Conservation (phyloP, 2,888 invertebrate species). For the Thyatira batis region DNA sequence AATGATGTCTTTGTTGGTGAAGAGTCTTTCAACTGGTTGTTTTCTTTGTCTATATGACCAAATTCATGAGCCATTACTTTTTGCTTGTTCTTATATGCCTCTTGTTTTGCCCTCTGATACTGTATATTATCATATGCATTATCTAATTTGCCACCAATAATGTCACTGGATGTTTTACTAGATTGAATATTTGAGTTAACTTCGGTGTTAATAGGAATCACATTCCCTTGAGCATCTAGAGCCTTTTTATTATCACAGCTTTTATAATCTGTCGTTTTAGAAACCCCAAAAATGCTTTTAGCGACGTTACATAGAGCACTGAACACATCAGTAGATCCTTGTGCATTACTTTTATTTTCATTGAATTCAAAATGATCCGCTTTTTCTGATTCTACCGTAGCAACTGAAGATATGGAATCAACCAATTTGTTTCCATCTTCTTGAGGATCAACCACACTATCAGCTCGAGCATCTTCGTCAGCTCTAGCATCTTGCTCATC, state of each 20-base stretch:
- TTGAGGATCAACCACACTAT: constrained; percentile 8
- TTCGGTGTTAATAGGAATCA: constrained; percentile 38
- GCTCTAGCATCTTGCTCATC: constrained; percentile 37
- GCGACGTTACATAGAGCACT: constrained; percentile 64
- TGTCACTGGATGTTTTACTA: constrained; percentile 55
- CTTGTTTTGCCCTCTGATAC: constrained; percentile 64
- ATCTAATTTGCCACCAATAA: constrained; percentile 60
- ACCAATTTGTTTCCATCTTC: constrained; percentile 15
- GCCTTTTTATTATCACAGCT: constrained; percentile 59
- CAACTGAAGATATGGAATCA: constrained; percentile 28
- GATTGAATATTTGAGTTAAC: constrained; percentile 30
- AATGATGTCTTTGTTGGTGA: constrained; percentile 36
- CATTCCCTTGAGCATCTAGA: constrained; percentile 66
- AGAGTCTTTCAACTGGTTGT: constrained; percentile 44
- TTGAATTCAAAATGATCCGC: constrained; percentile 26
- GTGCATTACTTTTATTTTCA: constrained; percentile 38
- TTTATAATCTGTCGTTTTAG: constrained; percentile 38
- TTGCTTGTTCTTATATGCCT: constrained; percentile 72
- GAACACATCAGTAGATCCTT: constrained; percentile 52
- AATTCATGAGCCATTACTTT: constrained; percentile 80
- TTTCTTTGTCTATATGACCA: constrained; percentile 59
- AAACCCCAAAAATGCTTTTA: constrained; percentile 60
- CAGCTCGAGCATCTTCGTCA: constrained; percentile 24
- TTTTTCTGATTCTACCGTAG: constrained; percentile 27
- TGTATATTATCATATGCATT: constrained; percentile 51